Percentiles rank a stretch among this genome's conserved stretches.
Conservation (phyloP, 2,113 vertebrate species). For the Trematocara variabile region DNA sequence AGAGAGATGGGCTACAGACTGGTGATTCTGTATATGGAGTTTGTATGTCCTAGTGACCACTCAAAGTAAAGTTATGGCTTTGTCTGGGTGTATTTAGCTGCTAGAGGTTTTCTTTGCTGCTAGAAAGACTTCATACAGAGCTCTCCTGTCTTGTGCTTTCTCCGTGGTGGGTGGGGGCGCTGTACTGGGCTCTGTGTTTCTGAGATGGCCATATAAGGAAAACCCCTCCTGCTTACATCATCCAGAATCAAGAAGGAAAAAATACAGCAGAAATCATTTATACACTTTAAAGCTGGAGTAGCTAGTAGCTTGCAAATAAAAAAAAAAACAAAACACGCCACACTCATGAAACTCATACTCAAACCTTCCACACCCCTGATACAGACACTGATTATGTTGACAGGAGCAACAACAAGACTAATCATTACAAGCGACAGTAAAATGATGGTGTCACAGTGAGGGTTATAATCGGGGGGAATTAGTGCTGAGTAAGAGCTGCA, state of each 20-base stretch:
- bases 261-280: neutral
- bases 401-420: neutral
- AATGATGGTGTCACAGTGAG: neutral
- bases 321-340: neutral
- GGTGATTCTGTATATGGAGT: neutral
- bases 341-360: neutral
- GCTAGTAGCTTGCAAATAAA: neutral
- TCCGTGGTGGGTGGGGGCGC: neutral
- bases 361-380: neutral
- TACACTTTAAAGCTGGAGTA: neutral
- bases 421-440: neutral
- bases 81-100: neutral
- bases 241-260: neutral
- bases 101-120: neutral
- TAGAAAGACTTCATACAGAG: neutral
- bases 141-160: neutral
- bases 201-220: neutral
- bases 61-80: neutral
- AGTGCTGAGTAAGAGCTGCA: conserved; percentile 14
- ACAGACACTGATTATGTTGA: neutral
- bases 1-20: neutral
- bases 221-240: neutral
- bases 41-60: neutral
- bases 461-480: conserved; percentile 6
- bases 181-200: neutral